phyloP scores from a whole-genome alignment of 2,888 invertebrate species.

The Clostera curtula region DNA sequence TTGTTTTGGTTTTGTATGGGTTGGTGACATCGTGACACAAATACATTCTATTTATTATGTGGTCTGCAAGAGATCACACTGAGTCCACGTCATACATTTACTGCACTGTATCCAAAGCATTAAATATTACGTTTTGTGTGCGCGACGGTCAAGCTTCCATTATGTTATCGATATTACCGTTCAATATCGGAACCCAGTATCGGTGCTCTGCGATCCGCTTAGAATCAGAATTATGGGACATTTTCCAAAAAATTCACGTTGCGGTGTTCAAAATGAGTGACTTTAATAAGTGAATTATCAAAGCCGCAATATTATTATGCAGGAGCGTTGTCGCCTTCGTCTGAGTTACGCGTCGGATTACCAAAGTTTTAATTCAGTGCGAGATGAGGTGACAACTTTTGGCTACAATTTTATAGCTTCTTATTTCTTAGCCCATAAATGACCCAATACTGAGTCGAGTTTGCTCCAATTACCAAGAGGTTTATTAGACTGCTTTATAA shows the following conservation, averaged over 20 bases:
- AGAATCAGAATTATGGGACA: constrained; percentile 20
- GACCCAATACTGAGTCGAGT: too few relatives aligned
- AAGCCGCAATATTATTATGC: constrained; percentile 31
- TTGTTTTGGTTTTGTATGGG: too few relatives aligned
- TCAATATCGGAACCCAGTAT: constrained; percentile 39
- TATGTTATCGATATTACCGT: constrained; percentile 25
- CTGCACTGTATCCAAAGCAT: too few relatives aligned
- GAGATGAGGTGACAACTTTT: constrained; percentile 13
- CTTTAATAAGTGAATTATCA: constrained; percentile 34
- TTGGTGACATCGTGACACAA: too few relatives aligned
- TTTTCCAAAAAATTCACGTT: constrained; percentile 15
- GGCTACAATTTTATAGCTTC: too few relatives aligned
- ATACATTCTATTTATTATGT: too few relatives aligned
- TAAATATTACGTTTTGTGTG: too few relatives aligned
- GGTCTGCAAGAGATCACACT: too few relatives aligned
- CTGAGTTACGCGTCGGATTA: constrained; percentile 24
- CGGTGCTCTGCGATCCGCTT: constrained; percentile 15
- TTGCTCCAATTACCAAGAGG: too few relatives aligned
- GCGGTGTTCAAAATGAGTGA: constrained; percentile 13
- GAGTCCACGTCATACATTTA: too few relatives aligned
- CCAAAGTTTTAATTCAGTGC: constrained; percentile 31
- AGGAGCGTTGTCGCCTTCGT: constrained; percentile 14
- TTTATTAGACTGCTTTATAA: too few relatives aligned
- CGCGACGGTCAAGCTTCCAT: constrained; percentile 16
- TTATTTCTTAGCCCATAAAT: too few relatives aligned